These are phyloP conservation scores for Pagetopsis macropterus DNA, from an alignment of 2,797 vertebrate species.

Conservation along the genomic window DNA sequence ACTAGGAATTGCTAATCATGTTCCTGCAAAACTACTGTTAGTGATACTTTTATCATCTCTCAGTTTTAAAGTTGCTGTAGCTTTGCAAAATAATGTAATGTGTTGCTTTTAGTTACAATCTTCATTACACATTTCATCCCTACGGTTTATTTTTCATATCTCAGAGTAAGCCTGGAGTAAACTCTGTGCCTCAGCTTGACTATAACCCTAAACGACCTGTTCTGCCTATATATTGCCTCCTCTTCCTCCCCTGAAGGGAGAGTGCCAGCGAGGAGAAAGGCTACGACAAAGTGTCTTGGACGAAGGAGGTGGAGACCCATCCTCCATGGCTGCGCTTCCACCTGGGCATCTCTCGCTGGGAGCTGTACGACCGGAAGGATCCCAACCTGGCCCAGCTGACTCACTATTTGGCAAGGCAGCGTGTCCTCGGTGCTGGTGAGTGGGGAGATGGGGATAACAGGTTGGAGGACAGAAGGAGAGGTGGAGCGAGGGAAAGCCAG, in stretches of 20 bases:
- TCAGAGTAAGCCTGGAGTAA: not conserved
- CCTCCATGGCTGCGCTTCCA: conserved; percentile 88
- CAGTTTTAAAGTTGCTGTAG: no score
- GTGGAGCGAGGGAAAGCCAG: not conserved
- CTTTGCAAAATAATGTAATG: not conserved
- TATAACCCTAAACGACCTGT: not conserved
- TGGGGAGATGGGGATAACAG: not conserved
- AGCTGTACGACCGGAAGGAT: conserved; percentile 85
- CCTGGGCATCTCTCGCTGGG: conserved; percentile 85
- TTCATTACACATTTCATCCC: not conserved
- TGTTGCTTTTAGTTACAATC: not conserved
- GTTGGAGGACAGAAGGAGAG: not conserved
- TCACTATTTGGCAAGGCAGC: conserved; percentile 81
- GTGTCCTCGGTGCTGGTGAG: conserved; percentile 81
- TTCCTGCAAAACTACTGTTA: not conserved
- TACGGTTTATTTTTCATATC: not conserved
- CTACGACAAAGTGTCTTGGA: conserved; percentile 77
- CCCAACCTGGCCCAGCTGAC: conserved; percentile 73
- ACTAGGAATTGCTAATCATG: not conserved
- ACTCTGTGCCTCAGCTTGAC: not conserved
- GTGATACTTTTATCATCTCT: not conserved
- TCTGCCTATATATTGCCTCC: not conserved
- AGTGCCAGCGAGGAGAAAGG: conserved; percentile 74
- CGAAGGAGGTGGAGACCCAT: conserved; percentile 72
- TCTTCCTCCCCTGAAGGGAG: conserved; percentile 62